Evolutionary conservation across 1,140 invertebrate species (phyloP).

Genomic region (Panulirus ornatus): DNA sequence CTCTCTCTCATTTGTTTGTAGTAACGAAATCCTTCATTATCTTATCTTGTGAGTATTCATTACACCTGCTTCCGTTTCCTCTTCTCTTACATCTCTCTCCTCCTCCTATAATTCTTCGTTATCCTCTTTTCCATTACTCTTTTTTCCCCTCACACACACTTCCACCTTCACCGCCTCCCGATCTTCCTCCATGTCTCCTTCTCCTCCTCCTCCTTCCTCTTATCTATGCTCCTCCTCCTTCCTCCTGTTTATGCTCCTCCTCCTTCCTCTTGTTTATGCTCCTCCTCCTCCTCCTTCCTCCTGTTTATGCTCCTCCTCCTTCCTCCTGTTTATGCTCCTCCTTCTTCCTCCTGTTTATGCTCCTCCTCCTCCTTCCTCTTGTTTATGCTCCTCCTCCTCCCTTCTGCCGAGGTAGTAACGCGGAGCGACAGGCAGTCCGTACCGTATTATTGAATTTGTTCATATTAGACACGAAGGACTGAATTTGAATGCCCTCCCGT

Average conservation of each 20-base stretch:
- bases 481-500: slow-evolving; percentile 38
- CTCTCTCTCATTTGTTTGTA: too few species aligned
- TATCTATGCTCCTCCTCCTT: background rate
- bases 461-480: slow-evolving; percentile 65
- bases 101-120: too few species aligned
- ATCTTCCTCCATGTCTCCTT: too few species aligned
- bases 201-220: background rate
- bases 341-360: background rate
- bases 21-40: too few species aligned
- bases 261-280: background rate
- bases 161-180: too few species aligned
- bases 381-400: too few species aligned
- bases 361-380: background rate
- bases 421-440: slow-evolving; percentile 55
- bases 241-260: background rate
- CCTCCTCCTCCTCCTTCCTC: background rate
- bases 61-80: too few species aligned
- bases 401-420: slow-evolving; percentile 25
- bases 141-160: too few species aligned
- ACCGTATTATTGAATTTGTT: slow-evolving; percentile 69
- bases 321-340: too few species aligned
- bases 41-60: too few species aligned
- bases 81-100: too few species aligned
- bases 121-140: too few species aligned
- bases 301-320: background rate